Evolutionary conservation across 2,888 invertebrate genomes (phyloP).

Genomic region (Chorisops tibialis): DNA sequence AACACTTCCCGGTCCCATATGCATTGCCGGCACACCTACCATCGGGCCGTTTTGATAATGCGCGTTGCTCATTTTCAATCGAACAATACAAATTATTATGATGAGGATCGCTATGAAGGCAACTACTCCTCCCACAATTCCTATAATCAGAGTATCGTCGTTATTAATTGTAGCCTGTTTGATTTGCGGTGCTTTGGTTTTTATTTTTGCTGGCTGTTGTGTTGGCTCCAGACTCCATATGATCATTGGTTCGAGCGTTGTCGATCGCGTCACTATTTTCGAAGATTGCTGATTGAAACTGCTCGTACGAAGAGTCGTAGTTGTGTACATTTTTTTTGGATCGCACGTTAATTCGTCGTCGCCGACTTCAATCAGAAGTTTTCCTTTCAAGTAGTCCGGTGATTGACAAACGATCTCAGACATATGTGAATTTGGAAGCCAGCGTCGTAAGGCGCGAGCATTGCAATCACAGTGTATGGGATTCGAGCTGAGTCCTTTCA

Average conservation of each 20-base stretch:
- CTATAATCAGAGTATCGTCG: conserved; percentile 90
- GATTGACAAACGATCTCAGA: conserved; percentile 62
- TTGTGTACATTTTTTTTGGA: conserved; percentile 57
- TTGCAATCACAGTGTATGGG: conserved; percentile 85
- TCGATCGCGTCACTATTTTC: conserved; percentile 56
- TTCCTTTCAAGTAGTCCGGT: conserved; percentile 68
- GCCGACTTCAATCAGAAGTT: conserved; percentile 68
- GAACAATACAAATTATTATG: conserved; percentile 83
- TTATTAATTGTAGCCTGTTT: conserved; percentile 69
- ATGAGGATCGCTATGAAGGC: conserved; percentile 86
- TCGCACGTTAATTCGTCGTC: conserved; percentile 83
- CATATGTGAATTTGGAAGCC: conserved; percentile 67
- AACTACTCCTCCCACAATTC: conserved; percentile 90
- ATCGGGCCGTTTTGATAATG: conserved; percentile 69
- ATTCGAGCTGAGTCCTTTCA: conserved; percentile 73
- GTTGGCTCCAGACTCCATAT: conserved; percentile 85
- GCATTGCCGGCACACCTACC: conserved; percentile 56
- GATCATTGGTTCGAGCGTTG: conserved; percentile 78
- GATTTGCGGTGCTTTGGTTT: conserved; percentile 56
- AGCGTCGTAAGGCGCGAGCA: conserved; percentile 72
- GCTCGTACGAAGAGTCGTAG: conserved; percentile 41
- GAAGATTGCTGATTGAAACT: conserved; percentile 47
- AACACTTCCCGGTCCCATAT: conserved; percentile 58
- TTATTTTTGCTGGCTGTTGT: conserved; percentile 58
- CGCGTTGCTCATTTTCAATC: conserved; percentile 66